Evolutionary conservation across 2,888 invertebrate genomes (phyloP).

Genomic region (Lamproptera curius): DNA sequence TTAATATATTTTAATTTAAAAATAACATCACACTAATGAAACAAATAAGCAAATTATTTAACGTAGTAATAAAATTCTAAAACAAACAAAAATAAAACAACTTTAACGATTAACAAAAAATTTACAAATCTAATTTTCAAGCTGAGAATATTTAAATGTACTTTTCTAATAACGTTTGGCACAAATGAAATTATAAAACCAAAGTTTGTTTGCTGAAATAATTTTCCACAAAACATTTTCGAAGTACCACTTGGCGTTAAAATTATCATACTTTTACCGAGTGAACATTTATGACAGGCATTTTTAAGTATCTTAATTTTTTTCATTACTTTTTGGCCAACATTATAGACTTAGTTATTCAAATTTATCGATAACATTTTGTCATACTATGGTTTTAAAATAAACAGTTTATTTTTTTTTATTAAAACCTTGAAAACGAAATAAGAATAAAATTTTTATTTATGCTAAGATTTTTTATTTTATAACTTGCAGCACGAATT

Average conservation of each 20-base stretch:
- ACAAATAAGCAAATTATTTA: no score
- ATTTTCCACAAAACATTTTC: slow-evolving; percentile 13
- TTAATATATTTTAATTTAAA: no score
- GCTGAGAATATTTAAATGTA: slow-evolving; percentile 8
- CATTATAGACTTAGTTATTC: no score
- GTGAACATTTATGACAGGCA: not conserved
- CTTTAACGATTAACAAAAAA: slow-evolving; percentile 4
- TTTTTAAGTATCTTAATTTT: no score
- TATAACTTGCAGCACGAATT: no score
- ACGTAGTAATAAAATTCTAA: not conserved
- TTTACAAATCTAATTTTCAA: slow-evolving; percentile 17
- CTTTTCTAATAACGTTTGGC: slow-evolving; percentile 15
- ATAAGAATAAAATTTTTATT: no score
- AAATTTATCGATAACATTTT: no score
- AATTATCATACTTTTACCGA: not conserved
- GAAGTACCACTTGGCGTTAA: not conserved
- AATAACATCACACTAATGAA: no score
- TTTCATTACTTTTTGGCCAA: no score
- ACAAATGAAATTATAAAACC: slow-evolving; percentile 13
- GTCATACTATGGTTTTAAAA: no score
- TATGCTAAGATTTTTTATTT: no score
- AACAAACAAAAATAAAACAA: not conserved
- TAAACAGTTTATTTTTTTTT: no score
- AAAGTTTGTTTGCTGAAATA: slow-evolving; percentile 11
- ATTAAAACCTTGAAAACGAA: not conserved